Conservation (phyloP, 2,888 invertebrate genomes). For the Agrochola circellaris region DNA sequence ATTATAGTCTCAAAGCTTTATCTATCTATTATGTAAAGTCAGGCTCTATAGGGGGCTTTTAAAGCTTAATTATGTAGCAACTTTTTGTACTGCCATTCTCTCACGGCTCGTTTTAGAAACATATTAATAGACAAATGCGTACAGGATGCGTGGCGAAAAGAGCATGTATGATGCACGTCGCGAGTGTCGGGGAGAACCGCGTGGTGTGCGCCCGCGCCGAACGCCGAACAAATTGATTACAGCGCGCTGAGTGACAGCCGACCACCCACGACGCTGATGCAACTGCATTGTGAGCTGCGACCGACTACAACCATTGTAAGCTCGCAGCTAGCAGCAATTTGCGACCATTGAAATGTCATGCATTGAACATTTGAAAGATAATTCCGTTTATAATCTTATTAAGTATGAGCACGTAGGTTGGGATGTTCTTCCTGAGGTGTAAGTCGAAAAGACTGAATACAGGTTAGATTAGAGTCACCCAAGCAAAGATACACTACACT, state of each 20-base stretch:
- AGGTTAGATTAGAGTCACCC: slow-evolving; percentile 15
- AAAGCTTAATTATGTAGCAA: slow-evolving; percentile 41
- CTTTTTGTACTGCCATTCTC: slow-evolving; percentile 43
- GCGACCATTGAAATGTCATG: slow-evolving; percentile 73
- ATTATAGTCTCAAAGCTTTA: slow-evolving; percentile 18
- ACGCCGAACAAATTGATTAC: slow-evolving; percentile 90
- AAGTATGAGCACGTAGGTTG: slow-evolving; percentile 37
- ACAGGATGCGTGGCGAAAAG: slow-evolving; percentile 87
- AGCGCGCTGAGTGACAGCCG: slow-evolving; percentile 83
- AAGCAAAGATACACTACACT: not conserved
- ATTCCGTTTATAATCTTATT: slow-evolving; percentile 54
- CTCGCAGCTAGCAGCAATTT: slow-evolving; percentile 71
- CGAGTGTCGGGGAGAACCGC: slow-evolving; percentile 70
- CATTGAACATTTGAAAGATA: slow-evolving; percentile 69
- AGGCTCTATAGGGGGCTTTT: not conserved
- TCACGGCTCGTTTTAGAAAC: slow-evolving; percentile 60
- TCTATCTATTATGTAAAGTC: slow-evolving; percentile 10
- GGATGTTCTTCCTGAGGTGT: slow-evolving; percentile 17
- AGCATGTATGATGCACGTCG: slow-evolving; percentile 74
- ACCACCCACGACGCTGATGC: slow-evolving; percentile 86
- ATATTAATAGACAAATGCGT: slow-evolving; percentile 76
- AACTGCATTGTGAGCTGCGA: slow-evolving; percentile 73
- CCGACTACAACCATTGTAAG: slow-evolving; percentile 70
- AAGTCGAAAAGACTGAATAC: slow-evolving; percentile 31
- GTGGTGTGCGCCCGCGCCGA: slow-evolving; percentile 77